Evolutionary conservation across 2,113 vertebrate genomes (phyloP), one percentile per base, ranked within the genome.

Genomic region (Pimephales promelas): DNA sequence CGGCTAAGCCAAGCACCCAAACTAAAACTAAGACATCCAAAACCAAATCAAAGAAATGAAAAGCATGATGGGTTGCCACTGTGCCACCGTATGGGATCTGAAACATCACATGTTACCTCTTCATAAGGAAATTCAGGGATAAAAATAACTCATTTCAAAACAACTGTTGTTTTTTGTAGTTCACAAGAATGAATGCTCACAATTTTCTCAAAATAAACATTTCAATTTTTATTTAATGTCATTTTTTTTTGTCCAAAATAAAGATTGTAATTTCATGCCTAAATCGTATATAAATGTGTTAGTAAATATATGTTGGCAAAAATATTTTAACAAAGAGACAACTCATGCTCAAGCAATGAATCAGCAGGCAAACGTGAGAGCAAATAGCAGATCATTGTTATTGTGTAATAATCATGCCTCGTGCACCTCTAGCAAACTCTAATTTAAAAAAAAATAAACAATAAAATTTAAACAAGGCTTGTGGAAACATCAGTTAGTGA

Each of bases 11-110:
- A n/a, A 20, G 14, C 10, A 2, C 56, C 20, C 11, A 10, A 16
- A 1, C 14, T 28, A 86, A 70, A 81, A 10, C 72, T 49, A 9
- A 31, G n/a, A 87, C 40, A 8, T 40, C 56, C 13, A 18, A 10
- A 16, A 0, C 14, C 16, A 86, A 70, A 81, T 6, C 72, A 57
- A 9, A 31, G 18, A 87, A 84, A 71, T 43, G 71, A 62, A 84
- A 87, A 84, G 71, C 86, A 34, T 52, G 70, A 83, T 77, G 56
- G 74, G 52, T 57, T 24, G 5, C 61, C 16, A 52, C 10, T 16
- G 18, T 20, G 13, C 6, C 6, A 36, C 5, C 36, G 20, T 16
- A 36, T n/a, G 1, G 14, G n/a, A 26, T 74, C 10, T 76, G 52
- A 14, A 76, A 56, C 28, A 1, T 76, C 28, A n/a, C n/a, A 56